Evolutionary conservation across 2,797 vertebrate species (phyloP), one percentile per base, ranked within the genome.

Genomic region (Enteromius argenteus): DNA sequence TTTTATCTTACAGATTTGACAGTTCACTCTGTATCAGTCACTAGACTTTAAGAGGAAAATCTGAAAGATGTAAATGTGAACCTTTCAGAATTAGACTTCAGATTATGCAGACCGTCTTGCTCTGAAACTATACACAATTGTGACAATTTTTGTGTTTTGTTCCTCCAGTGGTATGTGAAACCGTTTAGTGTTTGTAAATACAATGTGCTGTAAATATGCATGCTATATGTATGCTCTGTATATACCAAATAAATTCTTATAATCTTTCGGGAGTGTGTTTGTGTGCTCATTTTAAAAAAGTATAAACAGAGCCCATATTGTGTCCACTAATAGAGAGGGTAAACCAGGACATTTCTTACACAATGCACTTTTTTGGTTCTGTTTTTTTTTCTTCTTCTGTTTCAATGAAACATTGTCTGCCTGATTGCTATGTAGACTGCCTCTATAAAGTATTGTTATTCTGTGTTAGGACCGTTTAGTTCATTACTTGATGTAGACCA

Each of bases 201-300:
- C 23, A 85, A 30, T 90, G 89, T 19, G 91, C 93, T 95, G 93
- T 95, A 94, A 93, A 95, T 94, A 91, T 64, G 91, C 92, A 91
- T 93, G 89, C 87, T 85, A 85, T 88, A 87, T 93, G 89, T 94
- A 93, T 90, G 84, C 87, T 77, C 79, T 87, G 78, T 85, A 87
- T 89, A 90, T 87, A 88, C 85, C 77, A 89, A 95, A 93, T 95
- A 95, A 94, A 95, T 88, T 69, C 85, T 83, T 87, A 86, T 89
- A 80, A 91, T 89, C 90, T 87, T 87, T 81, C 79, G 71, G 13
- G 8, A 74, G 13, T 3, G 49, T 83, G 67, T 85, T 69, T 58
- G 37, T 74, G 39, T 73, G 27, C 83, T 51, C 49, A 74, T 75
- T 75, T 69, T n/a, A 60, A 79, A 71, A 60, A 79, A 71, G 14